These are phyloP conservation scores for Apocheima hispidaria DNA, from an alignment of 2,888 invertebrate genomes.

Conservation along the genomic window DNA sequence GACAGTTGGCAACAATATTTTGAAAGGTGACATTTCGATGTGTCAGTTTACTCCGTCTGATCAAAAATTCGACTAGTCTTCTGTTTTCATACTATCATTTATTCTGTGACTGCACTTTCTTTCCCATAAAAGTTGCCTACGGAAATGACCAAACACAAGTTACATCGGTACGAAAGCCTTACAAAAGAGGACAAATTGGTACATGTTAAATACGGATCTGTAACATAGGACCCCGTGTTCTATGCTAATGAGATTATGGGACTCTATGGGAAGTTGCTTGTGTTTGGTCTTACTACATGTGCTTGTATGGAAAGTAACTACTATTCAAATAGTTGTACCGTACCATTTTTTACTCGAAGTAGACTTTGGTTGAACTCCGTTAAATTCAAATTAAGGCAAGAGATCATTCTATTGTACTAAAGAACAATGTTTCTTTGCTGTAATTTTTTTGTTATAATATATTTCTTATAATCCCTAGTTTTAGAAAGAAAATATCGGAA, in stretches of 20 bases:
- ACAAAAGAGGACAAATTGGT: constrained; percentile 49
- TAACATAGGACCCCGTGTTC: constrained; percentile 45
- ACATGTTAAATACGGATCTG: constrained; percentile 38
- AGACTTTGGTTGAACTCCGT: background rate
- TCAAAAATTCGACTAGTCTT: too few relatives aligned
- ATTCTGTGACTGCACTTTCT: constrained; percentile 23
- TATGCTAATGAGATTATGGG: constrained; percentile 52
- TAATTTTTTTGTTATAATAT: too few relatives aligned
- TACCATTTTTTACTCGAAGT: background rate
- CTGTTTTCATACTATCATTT: too few relatives aligned
- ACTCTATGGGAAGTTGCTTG: constrained; percentile 20
- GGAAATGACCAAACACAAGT: constrained; percentile 34
- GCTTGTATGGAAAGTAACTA: constrained; percentile 1
- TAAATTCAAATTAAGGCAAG: too few relatives aligned
- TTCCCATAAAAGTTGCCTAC: constrained; percentile 24
- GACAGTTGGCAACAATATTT: too few relatives aligned
- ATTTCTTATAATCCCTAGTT: too few relatives aligned
- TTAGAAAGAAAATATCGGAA: too few relatives aligned
- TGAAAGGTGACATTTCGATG: too few relatives aligned
- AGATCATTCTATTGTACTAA: too few relatives aligned
- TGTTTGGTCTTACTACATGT: constrained; percentile 6
- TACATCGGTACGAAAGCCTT: constrained; percentile 11
- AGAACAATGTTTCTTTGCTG: too few relatives aligned
- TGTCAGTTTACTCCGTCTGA: too few relatives aligned
- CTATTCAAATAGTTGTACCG: background rate